A percentile compares a stretch with the other conserved stretches of the same genome.
phyloP scores from a whole-genome alignment of 1,140 invertebrate genomes.

The Drosophila aff. region DNA sequence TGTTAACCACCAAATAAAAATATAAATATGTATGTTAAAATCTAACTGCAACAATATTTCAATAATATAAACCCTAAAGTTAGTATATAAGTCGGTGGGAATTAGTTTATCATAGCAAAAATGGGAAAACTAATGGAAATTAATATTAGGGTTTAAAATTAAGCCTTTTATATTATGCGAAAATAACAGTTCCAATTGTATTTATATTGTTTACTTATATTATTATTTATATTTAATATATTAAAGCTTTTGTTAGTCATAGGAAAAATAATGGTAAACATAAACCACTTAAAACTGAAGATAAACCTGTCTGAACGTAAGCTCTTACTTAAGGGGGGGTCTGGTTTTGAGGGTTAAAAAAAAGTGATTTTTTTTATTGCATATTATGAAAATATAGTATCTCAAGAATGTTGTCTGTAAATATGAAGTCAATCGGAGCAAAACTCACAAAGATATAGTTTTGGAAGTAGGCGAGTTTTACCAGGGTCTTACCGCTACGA shows the following conservation, averaged over 20 bases:
- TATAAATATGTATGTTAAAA: neutral
- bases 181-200: neutral
- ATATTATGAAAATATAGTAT: too few species aligned
- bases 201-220: too few species aligned
- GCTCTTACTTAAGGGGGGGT: too few species aligned
- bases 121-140: neutral
- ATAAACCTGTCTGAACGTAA: neutral
- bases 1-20: neutral
- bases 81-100: fast-evolving
- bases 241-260: too few species aligned
- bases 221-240: too few species aligned
- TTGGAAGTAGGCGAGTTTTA: too few species aligned
- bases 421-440: too few species aligned
- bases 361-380: too few species aligned
- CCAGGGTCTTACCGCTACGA: too few species aligned
- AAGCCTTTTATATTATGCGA: neutral
- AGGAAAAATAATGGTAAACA: neutral
- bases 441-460: too few species aligned
- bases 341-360: too few species aligned
- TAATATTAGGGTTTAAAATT: neutral
- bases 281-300: neutral
- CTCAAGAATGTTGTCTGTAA: too few species aligned
- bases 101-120: neutral
- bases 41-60: neutral
- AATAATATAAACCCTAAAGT: neutral